A percentile compares a stretch with the other conserved stretches of the same genome.
These are phyloP conservation scores for Agapornis roseicollis DNA, from an alignment of 2,113 vertebrate species.

Conservation along the genomic window DNA sequence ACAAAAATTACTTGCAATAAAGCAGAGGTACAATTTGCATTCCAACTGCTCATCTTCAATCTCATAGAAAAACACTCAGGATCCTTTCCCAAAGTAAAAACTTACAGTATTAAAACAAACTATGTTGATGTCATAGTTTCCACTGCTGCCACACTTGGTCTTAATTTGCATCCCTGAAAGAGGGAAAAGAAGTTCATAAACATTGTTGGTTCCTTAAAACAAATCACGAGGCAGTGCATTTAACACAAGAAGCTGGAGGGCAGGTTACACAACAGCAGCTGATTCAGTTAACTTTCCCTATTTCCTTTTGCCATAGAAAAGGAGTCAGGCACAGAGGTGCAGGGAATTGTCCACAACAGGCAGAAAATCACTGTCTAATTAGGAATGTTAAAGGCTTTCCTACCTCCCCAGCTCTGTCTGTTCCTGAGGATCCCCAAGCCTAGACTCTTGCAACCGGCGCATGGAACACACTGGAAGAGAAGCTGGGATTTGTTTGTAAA, in stretches of 20 bases:
- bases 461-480: neutral
- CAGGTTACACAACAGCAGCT: neutral
- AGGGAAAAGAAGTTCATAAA: neutral
- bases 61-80: neutral
- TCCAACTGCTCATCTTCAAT: neutral
- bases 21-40: neutral
- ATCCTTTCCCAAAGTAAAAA: neutral
- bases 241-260: neutral
- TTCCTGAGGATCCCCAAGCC: neutral
- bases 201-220: neutral
- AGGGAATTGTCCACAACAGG: fast-evolving
- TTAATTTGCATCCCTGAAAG: neutral
- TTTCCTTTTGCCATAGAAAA: neutral
- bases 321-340: neutral
- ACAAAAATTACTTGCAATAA: neutral
- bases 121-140: neutral
- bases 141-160: neutral
- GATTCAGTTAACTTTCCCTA: neutral
- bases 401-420: neutral
- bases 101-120: neutral
- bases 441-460: neutral
- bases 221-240: neutral
- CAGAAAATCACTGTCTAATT: neutral
- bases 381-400: neutral
- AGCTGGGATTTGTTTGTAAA: conserved; percentile 58